Conservation (phyloP, 2,113 vertebrate species). For the Bettongia penicillata region DNA sequence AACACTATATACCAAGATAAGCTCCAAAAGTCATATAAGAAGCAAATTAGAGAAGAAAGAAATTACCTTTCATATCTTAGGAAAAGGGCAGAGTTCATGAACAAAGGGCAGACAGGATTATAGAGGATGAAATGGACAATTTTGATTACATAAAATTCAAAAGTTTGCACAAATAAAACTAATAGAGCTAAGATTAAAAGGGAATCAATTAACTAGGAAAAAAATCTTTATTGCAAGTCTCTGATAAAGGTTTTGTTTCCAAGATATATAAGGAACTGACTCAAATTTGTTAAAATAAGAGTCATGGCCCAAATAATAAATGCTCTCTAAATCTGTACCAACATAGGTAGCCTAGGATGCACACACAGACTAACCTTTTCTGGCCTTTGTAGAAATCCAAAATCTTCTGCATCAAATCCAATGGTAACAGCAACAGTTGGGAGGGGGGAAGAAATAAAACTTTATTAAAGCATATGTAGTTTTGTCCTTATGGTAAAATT, state of each 20-base stretch:
- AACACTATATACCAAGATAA: not conserved
- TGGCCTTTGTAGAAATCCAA: constrained; percentile 66
- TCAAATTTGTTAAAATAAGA: not conserved
- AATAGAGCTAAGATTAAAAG: not conserved
- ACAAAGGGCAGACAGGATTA: not conserved
- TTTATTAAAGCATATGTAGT: not conserved
- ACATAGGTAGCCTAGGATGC: constrained; percentile 22
- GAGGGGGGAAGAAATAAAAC: not conserved
- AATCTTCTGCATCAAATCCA: constrained; percentile 64
- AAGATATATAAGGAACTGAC: not conserved
- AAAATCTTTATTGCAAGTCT: not conserved
- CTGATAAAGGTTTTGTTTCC: not conserved
- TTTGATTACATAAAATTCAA: not conserved
- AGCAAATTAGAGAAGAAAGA: not conserved
- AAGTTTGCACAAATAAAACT: not conserved
- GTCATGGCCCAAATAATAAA: not conserved
- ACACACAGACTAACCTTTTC: constrained; percentile 78
- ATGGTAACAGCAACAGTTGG: constrained; percentile 58
- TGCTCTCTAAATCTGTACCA: constrained; percentile 26
- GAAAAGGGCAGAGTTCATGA: not conserved
- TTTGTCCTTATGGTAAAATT: not conserved
- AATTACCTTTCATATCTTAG: not conserved
- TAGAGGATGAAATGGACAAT: not conserved
- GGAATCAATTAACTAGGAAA: not conserved
- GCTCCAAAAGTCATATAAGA: not conserved